A percentile compares a stretch with the other conserved stretches of the same genome.
phyloP scores from a whole-genome alignment of 2,888 invertebrate species.

The Anoplius nigerrimus region DNA sequence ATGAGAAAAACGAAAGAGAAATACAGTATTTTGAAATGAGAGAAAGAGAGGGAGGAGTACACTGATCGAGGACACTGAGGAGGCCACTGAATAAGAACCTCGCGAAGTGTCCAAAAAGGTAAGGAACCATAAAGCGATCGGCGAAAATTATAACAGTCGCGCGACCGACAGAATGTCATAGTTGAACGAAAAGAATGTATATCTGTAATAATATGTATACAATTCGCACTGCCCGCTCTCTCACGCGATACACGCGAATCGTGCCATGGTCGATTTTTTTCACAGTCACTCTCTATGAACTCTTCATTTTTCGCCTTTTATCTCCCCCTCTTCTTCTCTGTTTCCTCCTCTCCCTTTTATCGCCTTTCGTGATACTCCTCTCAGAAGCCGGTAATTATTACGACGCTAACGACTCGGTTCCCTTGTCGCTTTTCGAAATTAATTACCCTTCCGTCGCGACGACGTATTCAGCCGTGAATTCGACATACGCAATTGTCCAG shows the following conservation, averaged over 20 bases:
- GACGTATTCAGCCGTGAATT: background rate
- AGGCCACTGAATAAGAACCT: constrained; percentile 58
- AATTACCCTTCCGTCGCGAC: background rate
- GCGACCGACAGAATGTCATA: constrained; percentile 33
- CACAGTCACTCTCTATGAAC: constrained; percentile 1
- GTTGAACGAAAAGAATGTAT: constrained; percentile 20
- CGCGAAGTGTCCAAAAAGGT: constrained; percentile 71
- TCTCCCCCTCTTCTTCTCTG: constrained; percentile 8
- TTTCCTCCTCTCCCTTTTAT: background rate
- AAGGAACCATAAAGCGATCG: constrained; percentile 56
- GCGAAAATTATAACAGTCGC: constrained; percentile 29
- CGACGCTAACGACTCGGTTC: background rate
- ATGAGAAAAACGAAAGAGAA: constrained; percentile 36
- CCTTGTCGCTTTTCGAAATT: background rate
- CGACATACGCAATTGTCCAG: no score
- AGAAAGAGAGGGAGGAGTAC: constrained; percentile 25
- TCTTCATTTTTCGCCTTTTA: constrained; percentile 1
- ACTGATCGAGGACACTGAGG: constrained; percentile 67
- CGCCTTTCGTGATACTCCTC: background rate
- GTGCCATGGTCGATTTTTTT: constrained; percentile 39
- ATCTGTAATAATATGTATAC: constrained; percentile 27
- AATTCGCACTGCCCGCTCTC: constrained; percentile 72
- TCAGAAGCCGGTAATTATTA: no score
- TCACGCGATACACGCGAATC: constrained; percentile 63
- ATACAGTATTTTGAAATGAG: constrained; percentile 3